Base-by-base conservation (phyloP, 2,113 vertebrate genomes). In the Malurus elegans region DNA sequence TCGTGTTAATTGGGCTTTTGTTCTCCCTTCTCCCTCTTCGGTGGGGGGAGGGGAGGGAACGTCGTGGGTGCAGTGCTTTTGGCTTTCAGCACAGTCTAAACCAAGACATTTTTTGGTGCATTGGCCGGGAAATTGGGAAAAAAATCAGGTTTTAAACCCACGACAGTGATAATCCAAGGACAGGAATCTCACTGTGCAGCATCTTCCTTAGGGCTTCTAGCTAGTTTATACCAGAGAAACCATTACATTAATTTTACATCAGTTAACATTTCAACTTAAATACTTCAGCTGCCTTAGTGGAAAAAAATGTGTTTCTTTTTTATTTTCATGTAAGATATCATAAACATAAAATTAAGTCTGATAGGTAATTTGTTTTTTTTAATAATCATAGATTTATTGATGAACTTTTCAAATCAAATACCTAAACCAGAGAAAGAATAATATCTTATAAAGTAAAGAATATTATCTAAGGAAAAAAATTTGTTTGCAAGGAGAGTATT, bases 321-420 rank as follows among this genome's bases (percentile, higher is more conserved):
- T 67, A n/a, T 60, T 93, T 73, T 79, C 87, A 76, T 92, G 54
- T 85, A 86, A 66, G 6, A 76, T 85, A 82, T 57, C 60, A 93
- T 51, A 85, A 79, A 67, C 75, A 90, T 51, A 87, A 80, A 76
- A 95, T 94, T 34, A 51, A 85, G 71, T 73, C 20, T 66, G 23
- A 94, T 70, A 93, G 67, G 69, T 87, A 92, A 92, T 64, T 92
- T 79, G 38, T 1, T 1, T 24, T 95, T 92, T 94, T 92, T 85
- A 95, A 92, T 83, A 97, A 94, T 92, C 82, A 96, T 62, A 95
- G 87, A 95, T 94, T 94, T 97, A 90, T 93, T 58, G 19, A 91
- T 92, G 48, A 95, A 89, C 44, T 90, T 93, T 97, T 96, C 78
- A 96, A 91, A 88, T 86, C 71, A 91, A 90, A 72, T 94, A 93